These are phyloP conservation scores for Panthera tigris DNA, from an alignment of 2,113 vertebrate genomes.

Conservation along the genomic window DNA sequence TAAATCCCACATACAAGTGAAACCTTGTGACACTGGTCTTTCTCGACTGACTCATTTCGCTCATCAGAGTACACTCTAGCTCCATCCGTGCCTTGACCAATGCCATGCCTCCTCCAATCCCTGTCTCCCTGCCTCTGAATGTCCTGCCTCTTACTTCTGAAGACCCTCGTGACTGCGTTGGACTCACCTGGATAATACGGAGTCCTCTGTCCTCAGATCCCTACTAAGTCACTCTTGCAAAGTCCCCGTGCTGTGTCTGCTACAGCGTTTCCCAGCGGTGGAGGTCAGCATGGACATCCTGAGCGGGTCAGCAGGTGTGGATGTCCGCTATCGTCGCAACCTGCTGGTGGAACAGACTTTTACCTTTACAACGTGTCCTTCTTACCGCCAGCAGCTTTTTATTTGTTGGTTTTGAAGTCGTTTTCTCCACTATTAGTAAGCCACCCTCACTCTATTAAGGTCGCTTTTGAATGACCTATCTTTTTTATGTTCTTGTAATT, in stretches of 20 bases:
- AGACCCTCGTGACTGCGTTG: neutral
- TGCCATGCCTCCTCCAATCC: neutral
- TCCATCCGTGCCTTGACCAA: neutral
- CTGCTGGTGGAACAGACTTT: neutral
- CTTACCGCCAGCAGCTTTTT: neutral
- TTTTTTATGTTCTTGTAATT: neutral
- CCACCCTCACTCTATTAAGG: neutral
- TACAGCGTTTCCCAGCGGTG: neutral
- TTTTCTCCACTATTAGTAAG: neutral
- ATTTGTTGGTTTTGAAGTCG: neutral
- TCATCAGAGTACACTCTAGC: neutral
- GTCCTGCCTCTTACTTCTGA: neutral
- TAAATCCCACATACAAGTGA: neutral
- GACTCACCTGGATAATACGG: neutral
- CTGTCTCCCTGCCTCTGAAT: neutral
- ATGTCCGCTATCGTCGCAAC: neutral
- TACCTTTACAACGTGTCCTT: neutral
- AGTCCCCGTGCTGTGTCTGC: neutral
- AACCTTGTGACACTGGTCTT: neutral
- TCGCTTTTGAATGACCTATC: neutral
- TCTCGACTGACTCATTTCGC: neutral
- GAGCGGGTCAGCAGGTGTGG: fast-evolving
- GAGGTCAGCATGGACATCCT: no score
- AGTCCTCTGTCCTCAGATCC: neutral
- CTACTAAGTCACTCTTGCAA: neutral